Conservation (phyloP, 2,797 vertebrate species). For the Cynopterus sphinx region DNA sequence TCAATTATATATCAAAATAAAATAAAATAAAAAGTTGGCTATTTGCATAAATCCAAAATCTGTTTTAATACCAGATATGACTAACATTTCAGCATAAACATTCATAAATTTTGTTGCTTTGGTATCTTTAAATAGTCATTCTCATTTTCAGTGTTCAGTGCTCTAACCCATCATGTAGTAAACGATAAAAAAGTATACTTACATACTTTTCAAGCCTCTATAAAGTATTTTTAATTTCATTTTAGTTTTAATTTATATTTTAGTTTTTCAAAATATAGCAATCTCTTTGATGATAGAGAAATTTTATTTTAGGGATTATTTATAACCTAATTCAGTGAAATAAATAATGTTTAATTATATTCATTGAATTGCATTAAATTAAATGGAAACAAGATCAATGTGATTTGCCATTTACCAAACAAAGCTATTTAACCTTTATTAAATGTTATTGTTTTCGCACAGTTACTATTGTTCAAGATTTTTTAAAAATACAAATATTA, state of each 20-base stretch:
- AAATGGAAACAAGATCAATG: constrained; percentile 2
- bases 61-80: not conserved
- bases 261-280: not conserved
- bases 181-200: not conserved
- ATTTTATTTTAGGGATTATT: not conserved
- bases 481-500: not conserved
- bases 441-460: constrained; percentile 19
- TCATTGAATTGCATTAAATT: constrained; percentile 24
- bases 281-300: not conserved
- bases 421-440: constrained; percentile 44
- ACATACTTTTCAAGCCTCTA: not conserved
- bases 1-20: not conserved
- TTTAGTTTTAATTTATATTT: not conserved
- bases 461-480: not conserved
- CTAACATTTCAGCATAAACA: not conserved
- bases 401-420: constrained; percentile 55
- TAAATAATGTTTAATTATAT: constrained; percentile 43
- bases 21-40: not conserved
- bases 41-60: not conserved
- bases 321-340: not conserved
- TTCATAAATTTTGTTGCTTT: not conserved
- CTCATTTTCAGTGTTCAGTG: not conserved
- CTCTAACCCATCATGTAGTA: not conserved
- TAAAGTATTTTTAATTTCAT: not conserved
- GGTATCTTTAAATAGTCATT: not conserved